Evolutionary conservation across 2,113 vertebrate species (phyloP).

Genomic region (Rhea americana): DNA sequence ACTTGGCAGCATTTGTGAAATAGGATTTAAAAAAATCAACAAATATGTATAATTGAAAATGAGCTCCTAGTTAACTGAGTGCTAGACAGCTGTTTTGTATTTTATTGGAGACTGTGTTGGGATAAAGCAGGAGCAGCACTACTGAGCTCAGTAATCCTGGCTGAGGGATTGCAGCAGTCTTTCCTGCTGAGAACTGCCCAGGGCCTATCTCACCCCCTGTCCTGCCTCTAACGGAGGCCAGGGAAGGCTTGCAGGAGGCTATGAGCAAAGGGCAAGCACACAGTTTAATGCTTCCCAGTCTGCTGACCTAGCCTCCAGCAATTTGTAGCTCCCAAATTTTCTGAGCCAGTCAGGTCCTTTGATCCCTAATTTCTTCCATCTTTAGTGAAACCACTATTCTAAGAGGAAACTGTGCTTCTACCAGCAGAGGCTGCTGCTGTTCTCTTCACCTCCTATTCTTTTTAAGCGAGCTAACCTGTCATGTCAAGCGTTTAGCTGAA

Average conservation of each 20-base stretch:
- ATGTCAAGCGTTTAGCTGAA: slow-evolving; percentile 66
- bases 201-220: not conserved
- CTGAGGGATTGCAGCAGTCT: not conserved
- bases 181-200: not conserved
- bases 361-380: not conserved
- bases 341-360: not conserved
- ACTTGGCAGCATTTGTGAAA: not conserved
- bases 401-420: not conserved
- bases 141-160: not conserved
- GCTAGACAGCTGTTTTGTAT: not conserved
- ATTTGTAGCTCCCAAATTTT: not conserved
- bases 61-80: not conserved
- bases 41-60: accelerated
- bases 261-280: accelerated
- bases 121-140: accelerated
- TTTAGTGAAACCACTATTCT: not conserved
- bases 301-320: not conserved
- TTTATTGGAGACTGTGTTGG: not conserved
- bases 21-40: not conserved
- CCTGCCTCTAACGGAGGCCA: accelerated
- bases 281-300: not conserved
- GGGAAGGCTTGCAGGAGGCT: not conserved
- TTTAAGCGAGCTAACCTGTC: slow-evolving; percentile 52
- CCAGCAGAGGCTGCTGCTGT: slow-evolving; percentile 58
- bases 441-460: slow-evolving; percentile 2